Percentiles rank a stretch among this genome's conserved stretches.
Evolutionary conservation across 2,113 vertebrate genomes (phyloP).

Genomic region (Heteronetta atricapilla): DNA sequence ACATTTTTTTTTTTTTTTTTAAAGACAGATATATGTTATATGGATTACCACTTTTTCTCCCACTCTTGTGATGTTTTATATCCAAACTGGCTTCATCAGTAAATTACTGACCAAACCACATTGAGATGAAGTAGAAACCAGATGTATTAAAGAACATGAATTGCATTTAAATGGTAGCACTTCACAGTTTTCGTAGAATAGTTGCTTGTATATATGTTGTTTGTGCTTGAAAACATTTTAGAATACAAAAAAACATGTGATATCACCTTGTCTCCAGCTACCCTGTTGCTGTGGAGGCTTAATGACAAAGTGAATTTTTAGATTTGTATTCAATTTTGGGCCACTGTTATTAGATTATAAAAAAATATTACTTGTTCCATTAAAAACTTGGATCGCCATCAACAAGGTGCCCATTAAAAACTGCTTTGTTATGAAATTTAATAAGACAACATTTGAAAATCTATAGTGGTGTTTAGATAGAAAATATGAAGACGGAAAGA

Average conservation of each 20-base stretch:
- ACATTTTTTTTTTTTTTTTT: too few relatives aligned
- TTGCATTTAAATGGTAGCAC: background rate
- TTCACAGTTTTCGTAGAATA: background rate
- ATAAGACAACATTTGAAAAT: background rate
- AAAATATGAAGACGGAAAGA: background rate
- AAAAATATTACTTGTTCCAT: background rate
- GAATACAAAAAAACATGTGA: background rate
- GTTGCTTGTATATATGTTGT: background rate
- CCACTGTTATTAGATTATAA: background rate
- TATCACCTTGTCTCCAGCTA: background rate
- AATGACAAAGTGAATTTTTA: background rate
- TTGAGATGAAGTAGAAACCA: background rate
- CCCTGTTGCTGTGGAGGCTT: background rate
- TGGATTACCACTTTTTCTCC: background rate
- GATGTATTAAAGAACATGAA: background rate
- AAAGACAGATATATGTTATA: background rate
- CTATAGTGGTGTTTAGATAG: background rate
- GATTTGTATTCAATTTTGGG: background rate
- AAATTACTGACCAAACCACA: background rate
- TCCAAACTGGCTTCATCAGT: background rate
- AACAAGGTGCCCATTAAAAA: background rate
- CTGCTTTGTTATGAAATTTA: background rate
- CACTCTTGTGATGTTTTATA: background rate
- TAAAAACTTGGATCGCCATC: background rate
- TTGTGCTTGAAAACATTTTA: background rate